These are phyloP conservation scores for Panurus biarmicus DNA, from an alignment of 2,113 vertebrate species.

Conservation along the genomic window DNA sequence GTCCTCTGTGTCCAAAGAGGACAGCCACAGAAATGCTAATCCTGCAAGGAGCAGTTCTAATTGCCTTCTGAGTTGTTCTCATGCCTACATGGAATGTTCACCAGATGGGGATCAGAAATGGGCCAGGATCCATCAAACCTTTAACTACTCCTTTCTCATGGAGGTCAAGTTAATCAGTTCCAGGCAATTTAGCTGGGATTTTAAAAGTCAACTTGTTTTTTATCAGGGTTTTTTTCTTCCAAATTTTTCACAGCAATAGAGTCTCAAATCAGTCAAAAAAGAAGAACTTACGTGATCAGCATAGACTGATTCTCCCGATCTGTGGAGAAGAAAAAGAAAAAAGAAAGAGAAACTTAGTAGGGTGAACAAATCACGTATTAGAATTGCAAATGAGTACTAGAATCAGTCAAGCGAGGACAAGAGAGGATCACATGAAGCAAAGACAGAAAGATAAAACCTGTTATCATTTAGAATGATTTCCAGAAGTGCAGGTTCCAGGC, in stretches of 20 bases:
- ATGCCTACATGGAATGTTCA: neutral
- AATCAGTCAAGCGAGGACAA: neutral
- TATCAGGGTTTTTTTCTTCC: neutral
- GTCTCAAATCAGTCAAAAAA: neutral
- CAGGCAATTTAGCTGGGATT: neutral
- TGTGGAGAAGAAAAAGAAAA: constrained; percentile 5
- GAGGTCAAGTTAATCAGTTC: neutral
- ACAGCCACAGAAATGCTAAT: neutral
- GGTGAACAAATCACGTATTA: neutral
- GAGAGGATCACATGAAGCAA: neutral
- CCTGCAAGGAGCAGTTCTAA: neutral
- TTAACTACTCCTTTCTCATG: neutral
- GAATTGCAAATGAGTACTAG: neutral
- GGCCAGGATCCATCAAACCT: neutral
- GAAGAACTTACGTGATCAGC: constrained; percentile 80
- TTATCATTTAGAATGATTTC: neutral
- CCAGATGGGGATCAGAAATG: neutral
- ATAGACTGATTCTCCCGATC: constrained; percentile 83
- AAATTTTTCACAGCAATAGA: neutral
- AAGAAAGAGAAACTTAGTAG: neutral
- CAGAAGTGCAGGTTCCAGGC: neutral
- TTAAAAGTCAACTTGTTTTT: neutral
- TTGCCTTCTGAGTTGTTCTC: too few species aligned
- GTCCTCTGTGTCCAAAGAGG: neutral
- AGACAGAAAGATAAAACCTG: neutral